Base-by-base conservation (phyloP, 2,888 invertebrate species). In the Clitarchus hookeri region DNA sequence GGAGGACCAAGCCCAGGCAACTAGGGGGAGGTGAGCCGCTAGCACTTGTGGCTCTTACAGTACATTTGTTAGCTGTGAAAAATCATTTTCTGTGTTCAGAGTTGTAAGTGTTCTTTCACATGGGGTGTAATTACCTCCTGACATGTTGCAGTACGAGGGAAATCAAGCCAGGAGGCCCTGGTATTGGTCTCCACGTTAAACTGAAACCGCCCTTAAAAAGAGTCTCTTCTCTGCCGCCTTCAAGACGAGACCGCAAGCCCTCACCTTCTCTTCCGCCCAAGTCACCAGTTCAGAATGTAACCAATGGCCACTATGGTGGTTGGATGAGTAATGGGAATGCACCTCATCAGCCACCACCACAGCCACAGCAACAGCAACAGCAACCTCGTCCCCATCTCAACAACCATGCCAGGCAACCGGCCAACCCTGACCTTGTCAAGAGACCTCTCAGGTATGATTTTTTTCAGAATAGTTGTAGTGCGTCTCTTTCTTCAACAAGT, bases 161-260 rank as follows among this genome's bases (percentile, higher is more conserved):
- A 92, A 98, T 98, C 91, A 98, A 98, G 92, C 96, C 96, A 89
- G 97, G 96, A 92, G 96, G 96, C 91, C 96, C 96, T 90, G 96
- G 97, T 92, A 97, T 98, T 90, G 97, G 97, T 87, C 94, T 97
- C 89, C 96, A 96, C 91, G 96, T 97, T 89, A 97, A 97, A 92
- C 94, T 92, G 44, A 86, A 84, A 44, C 84, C 82, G 48, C 87
- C 87, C 77, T 85, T 92, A 48, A 85, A 80, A 27, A 84, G n/a
- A 65, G 65, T 65, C 23, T 19, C 82, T 82, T 86, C 86, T 78
- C 44, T 83, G n/a, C 77, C 85, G 25, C 84, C 87, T 13, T 84
- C 83, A 6, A 84, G 85, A 65, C 84, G 86, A 78, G 84, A 84
- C n/a, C 79, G 88, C 78, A 87, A 88, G 82, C 86, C 88, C 48